phyloP scores from a whole-genome alignment of 2,888 invertebrate species.

The Tetanocera ferruginea region DNA sequence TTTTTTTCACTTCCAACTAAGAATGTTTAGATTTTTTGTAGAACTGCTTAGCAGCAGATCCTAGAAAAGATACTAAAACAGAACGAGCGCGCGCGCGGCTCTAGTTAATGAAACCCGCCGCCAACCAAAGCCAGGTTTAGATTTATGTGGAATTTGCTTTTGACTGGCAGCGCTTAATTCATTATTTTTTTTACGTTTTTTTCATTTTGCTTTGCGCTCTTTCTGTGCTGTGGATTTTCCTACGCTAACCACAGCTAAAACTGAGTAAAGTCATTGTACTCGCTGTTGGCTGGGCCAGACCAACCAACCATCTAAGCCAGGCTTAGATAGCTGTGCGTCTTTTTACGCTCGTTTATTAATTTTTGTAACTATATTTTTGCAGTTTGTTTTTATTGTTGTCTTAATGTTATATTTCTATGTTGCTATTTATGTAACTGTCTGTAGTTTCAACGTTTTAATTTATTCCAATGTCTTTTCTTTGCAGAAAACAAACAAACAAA shows the following conservation, averaged over 20 bases:
- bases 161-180: neutral
- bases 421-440: no score
- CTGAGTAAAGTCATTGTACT: neutral
- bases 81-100: neutral
- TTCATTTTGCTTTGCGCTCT: neutral
- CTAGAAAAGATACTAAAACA: neutral
- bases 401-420: no score
- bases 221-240: neutral
- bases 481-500: no score
- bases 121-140: neutral
- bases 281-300: neutral
- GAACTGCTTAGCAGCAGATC: neutral
- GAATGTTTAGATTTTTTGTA: neutral
- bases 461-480: no score
- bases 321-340: no score
- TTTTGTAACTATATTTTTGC: no score
- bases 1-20: neutral
- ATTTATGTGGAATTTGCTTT: constrained; percentile 9
- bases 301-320: no score
- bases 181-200: neutral
- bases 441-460: no score
- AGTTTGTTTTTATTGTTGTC: no score
- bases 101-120: neutral
- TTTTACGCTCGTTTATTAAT: no score
- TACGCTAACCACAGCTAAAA: neutral